phyloP scores from a whole-genome alignment of 2,888 invertebrate species.

The Melangyna quadrimaculata region DNA sequence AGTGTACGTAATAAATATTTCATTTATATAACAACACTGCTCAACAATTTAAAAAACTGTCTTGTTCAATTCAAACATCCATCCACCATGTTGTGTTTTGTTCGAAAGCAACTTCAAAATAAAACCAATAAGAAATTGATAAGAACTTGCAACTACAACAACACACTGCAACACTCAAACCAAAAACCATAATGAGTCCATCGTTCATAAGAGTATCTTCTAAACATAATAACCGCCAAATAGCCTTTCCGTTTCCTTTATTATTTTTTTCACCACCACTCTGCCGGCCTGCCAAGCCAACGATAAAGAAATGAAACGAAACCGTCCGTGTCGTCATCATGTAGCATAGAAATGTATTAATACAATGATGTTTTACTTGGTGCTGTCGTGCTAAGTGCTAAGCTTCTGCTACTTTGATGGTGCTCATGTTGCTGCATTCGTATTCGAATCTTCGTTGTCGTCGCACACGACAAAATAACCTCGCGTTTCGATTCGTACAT shows the following conservation, averaged over 20 bases:
- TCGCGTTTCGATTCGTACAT: slow-evolving; percentile 19
- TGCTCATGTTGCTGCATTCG: slow-evolving; percentile 22
- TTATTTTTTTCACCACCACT: slow-evolving; percentile 44
- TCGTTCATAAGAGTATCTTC: slow-evolving; percentile 28
- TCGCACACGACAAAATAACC: slow-evolving; percentile 11
- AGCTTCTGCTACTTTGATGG: neutral
- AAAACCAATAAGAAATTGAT: neutral
- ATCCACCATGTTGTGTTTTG: slow-evolving; percentile 61
- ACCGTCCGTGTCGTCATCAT: neutral
- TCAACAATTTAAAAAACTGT: neutral
- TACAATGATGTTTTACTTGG: neutral
- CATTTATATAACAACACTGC: slow-evolving; percentile 1
- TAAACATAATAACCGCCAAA: slow-evolving; percentile 47
- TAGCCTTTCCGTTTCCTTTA: slow-evolving; percentile 27
- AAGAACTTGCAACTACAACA: neutral
- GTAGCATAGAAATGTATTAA: neutral
- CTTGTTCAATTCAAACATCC: neutral
- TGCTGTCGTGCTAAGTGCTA: neutral
- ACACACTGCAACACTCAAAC: neutral
- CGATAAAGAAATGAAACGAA: neutral
- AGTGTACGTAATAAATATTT: no score
- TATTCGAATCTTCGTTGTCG: slow-evolving; percentile 56
- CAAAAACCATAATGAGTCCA: slow-evolving; percentile 9
- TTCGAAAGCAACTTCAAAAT: slow-evolving; percentile 39
- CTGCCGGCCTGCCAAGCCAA: no score